Conservation (phyloP, 2,888 invertebrate genomes). For the Eledona agricola region DNA sequence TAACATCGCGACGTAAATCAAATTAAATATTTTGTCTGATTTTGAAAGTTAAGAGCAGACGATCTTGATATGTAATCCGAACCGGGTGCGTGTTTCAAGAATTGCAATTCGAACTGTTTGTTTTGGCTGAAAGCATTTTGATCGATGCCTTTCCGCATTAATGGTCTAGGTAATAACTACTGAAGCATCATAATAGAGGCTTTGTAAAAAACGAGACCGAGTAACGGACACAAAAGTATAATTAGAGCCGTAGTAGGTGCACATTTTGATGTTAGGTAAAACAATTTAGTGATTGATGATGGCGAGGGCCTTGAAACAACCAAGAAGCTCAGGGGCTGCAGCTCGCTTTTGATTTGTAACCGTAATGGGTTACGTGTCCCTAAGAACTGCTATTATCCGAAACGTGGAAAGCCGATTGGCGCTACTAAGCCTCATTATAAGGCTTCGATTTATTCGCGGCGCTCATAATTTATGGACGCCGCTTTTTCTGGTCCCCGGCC, state of each 20-base stretch:
- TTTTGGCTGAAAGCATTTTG: constrained; percentile 16
- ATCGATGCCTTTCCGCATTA: constrained; percentile 23
- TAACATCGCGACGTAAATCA: constrained; percentile 15
- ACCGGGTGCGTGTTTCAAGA: no score
- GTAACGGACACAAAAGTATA: constrained; percentile 29
- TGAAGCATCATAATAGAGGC: constrained; percentile 16
- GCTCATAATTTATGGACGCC: constrained; percentile 17
- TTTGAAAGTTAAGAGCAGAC: constrained; percentile 3
- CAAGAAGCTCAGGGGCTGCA: constrained; percentile 32
- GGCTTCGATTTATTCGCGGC: constrained; percentile 21
- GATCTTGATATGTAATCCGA: no score
- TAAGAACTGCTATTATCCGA: constrained; percentile 17
- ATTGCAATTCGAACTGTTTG: no score
- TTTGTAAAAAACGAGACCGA: constrained; percentile 24
- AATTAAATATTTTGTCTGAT: constrained; percentile 8
- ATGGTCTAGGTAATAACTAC: constrained; percentile 22
- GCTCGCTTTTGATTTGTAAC: constrained; percentile 30
- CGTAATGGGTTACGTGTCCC: constrained; percentile 21
- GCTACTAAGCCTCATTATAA: constrained; percentile 17
- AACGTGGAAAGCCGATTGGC: constrained; percentile 21
- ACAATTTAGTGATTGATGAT: constrained; percentile 32
- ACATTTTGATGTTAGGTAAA: constrained; percentile 31
- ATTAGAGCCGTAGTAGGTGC: constrained; percentile 33
- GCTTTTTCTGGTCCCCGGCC: constrained; percentile 11
- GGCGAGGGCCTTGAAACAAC: constrained; percentile 27